A percentile compares a stretch with the other conserved stretches of the same genome.
These are phyloP conservation scores for Hybognathus amarus DNA, from an alignment of 2,797 vertebrate genomes.

Conservation along the genomic window DNA sequence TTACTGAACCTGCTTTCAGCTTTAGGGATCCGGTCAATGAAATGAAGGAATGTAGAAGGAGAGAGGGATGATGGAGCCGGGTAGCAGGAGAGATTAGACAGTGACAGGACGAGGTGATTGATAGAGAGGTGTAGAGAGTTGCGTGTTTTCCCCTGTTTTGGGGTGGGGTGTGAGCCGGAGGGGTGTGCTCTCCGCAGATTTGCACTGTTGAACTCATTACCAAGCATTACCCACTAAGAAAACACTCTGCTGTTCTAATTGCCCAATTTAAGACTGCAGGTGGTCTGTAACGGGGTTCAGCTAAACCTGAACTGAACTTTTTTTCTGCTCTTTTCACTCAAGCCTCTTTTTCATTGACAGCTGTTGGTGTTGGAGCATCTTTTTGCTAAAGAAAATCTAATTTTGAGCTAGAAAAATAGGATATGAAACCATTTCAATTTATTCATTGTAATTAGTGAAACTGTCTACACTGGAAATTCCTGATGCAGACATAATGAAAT, in stretches of 20 bases:
- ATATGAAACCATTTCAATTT: background rate
- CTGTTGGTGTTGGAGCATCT: background rate
- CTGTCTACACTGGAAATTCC: background rate
- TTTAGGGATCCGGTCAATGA: constrained; percentile 71
- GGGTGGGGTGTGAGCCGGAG: constrained; percentile 40
- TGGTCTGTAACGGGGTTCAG: constrained; percentile 61
- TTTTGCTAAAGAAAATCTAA: background rate
- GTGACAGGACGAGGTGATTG: constrained; percentile 62
- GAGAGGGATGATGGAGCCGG: constrained; percentile 41
- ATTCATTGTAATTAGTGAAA: background rate
- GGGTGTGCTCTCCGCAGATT: constrained; percentile 65
- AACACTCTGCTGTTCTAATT: constrained; percentile 74
- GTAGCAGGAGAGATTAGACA: constrained; percentile 67
- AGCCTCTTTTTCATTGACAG: background rate
- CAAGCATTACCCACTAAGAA: constrained; percentile 73
- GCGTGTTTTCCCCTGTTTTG: constrained; percentile 43
- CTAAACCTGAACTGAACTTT: constrained; percentile 14
- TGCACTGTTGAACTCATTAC: constrained; percentile 77
- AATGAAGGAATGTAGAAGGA: constrained; percentile 59
- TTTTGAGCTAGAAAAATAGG: background rate
- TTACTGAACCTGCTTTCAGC: constrained; percentile 71
- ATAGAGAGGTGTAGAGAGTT: constrained; percentile 45
- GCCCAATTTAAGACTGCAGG: constrained; percentile 75
- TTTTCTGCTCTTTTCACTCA: background rate
- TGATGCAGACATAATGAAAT: background rate